A percentile compares a stretch with the other conserved stretches of the same genome.
phyloP scores from a whole-genome alignment of 2,888 invertebrate genomes.

The Sinhomidia bicolor region DNA sequence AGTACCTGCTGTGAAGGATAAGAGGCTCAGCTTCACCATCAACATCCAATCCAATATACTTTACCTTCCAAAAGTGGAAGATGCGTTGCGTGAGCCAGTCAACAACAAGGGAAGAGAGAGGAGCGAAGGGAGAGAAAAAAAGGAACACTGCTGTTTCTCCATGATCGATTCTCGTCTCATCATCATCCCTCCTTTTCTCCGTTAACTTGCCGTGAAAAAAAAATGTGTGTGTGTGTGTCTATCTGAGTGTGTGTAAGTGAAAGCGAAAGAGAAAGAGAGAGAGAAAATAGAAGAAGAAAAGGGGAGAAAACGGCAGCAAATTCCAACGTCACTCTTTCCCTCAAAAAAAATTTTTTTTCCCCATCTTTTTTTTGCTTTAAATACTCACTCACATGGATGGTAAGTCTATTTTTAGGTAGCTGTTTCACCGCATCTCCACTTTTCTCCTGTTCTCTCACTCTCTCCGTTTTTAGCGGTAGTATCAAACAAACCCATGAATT shows the following conservation, averaged over 20 bases:
- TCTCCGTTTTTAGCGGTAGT: too few relatives aligned
- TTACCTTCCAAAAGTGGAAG: background rate
- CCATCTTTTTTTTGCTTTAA: too few relatives aligned
- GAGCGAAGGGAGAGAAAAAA: background rate
- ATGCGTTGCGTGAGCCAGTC: background rate
- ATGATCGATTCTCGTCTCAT: slow-evolving; percentile 35
- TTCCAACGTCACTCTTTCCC: too few relatives aligned
- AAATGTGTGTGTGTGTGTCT: background rate
- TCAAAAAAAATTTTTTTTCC: too few relatives aligned
- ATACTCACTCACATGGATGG: too few relatives aligned
- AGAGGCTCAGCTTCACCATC: background rate
- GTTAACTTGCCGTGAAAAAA: background rate
- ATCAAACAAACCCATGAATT: too few relatives aligned
- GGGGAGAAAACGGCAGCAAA: too few relatives aligned
- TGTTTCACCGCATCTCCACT: background rate
- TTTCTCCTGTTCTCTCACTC: too few relatives aligned
- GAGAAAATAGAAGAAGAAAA: background rate
- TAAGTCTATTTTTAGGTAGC: too few relatives aligned
- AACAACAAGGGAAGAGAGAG: background rate
- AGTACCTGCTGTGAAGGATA: slow-evolving; percentile 33
- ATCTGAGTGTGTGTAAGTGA: too few relatives aligned
- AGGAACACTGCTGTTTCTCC: slow-evolving; percentile 14
- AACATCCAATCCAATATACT: background rate
- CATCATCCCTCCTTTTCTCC: slow-evolving; percentile 7
- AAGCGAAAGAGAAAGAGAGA: background rate